These are phyloP conservation scores for Halcyon senegalensis DNA, from an alignment of 2,113 vertebrate species.

Conservation along the genomic window DNA sequence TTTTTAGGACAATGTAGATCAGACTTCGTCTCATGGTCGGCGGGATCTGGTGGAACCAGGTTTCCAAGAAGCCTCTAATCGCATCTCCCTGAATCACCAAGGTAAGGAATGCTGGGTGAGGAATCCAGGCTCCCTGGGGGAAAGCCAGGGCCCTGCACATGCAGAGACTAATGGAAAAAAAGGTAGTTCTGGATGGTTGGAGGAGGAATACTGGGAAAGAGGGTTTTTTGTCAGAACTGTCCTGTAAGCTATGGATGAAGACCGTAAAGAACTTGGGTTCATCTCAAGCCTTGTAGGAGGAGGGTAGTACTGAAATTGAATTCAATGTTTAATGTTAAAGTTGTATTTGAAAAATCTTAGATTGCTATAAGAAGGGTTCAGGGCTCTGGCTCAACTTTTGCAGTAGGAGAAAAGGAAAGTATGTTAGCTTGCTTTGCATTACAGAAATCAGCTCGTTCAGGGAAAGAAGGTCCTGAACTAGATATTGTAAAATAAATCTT, in stretches of 20 bases:
- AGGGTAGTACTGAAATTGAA: neutral
- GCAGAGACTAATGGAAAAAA: too few species aligned
- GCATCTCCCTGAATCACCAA: constrained; percentile 82
- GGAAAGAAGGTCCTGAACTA: neutral
- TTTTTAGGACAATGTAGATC: constrained; percentile 88
- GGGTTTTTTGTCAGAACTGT: neutral
- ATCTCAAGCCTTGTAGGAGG: neutral
- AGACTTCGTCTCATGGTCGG: constrained; percentile 79
- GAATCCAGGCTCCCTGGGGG: neutral
- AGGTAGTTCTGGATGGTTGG: neutral
- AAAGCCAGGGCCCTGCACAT: neutral
- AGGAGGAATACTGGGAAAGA: neutral
- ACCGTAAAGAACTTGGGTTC: rapidly evolving
- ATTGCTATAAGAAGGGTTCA: neutral
- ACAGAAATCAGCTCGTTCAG: neutral
- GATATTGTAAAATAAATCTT: neutral
- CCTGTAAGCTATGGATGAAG: neutral
- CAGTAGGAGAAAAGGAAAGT: neutral
- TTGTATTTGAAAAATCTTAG: neutral
- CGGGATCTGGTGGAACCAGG: constrained; percentile 79
- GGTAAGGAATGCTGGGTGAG: constrained; percentile 71
- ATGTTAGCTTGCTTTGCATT: neutral
- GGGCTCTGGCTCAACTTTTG: neutral
- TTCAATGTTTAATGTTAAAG: neutral
- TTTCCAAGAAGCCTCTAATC: constrained; percentile 81